A percentile compares a stretch with the other conserved stretches of the same genome.
These are phyloP conservation scores for Myzus persicae DNA, from an alignment of 1,140 invertebrate species.

Conservation along the genomic window DNA sequence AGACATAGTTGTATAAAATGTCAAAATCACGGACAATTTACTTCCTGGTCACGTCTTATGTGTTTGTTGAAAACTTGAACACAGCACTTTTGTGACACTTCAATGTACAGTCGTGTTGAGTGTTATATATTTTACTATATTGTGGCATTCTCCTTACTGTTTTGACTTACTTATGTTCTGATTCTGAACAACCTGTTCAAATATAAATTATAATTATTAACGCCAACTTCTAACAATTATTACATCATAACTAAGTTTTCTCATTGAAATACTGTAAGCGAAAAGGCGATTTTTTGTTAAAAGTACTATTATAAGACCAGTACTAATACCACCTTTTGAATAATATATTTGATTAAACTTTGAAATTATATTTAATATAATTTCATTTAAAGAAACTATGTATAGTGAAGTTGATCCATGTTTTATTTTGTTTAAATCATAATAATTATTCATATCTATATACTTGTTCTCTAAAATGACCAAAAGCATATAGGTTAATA, in stretches of 20 bases:
- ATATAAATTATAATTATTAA: neutral
- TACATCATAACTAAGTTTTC: neutral
- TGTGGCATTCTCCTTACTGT: neutral
- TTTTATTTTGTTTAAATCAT: neutral
- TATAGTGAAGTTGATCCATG: too few species aligned
- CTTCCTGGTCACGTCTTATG: neutral
- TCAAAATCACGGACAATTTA: neutral
- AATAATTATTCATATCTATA: neutral
- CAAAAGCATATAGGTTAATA: neutral
- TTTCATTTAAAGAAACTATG: too few species aligned
- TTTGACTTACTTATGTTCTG: neutral
- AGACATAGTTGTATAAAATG: neutral
- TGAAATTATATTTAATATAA: too few species aligned
- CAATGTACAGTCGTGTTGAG: neutral
- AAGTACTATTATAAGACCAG: too few species aligned
- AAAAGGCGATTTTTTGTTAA: neutral
- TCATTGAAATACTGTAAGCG: neutral
- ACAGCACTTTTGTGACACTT: neutral
- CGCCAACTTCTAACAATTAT: neutral
- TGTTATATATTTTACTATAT: neutral
- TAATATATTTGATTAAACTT: too few species aligned
- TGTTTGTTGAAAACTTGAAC: neutral
- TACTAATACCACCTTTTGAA: too few species aligned
- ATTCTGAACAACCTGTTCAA: neutral
- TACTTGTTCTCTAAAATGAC: neutral